phyloP scores from a whole-genome alignment of 2,888 invertebrate genomes.

The Zonitis immaculata region DNA sequence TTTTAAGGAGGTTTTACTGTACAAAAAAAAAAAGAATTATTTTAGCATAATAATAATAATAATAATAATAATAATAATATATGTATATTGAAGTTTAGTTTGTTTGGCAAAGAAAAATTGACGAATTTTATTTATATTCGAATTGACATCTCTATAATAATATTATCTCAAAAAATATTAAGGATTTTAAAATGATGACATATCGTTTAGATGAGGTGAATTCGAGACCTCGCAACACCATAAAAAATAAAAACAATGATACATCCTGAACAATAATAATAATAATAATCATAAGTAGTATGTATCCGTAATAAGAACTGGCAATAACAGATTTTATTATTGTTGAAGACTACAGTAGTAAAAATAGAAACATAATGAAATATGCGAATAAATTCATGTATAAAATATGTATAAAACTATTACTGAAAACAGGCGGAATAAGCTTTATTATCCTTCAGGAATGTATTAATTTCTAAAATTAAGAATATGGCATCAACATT shows the following conservation, averaged over 20 bases:
- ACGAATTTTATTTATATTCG: no score
- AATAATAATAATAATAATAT: no score
- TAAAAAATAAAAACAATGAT: background rate
- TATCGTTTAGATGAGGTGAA: background rate
- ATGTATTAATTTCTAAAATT: no score
- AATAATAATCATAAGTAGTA: background rate
- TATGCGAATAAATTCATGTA: background rate
- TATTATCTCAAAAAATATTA: no score
- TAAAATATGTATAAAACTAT: no score
- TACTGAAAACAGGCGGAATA: background rate
- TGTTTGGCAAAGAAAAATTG: no score
- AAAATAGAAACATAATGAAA: background rate
- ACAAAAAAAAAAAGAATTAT: no score
- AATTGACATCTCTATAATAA: no score
- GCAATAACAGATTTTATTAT: slow-evolving; percentile 15
- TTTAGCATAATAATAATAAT: no score
- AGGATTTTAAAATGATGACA: no score
- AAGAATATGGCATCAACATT: background rate
- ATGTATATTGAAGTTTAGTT: no score
- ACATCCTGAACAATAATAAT: background rate
- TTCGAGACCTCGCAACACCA: background rate
- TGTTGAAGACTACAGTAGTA: slow-evolving; percentile 1
- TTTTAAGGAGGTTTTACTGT: no score
- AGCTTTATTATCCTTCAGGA: background rate
- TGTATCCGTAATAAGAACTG: slow-evolving; percentile 10